phyloP scores from a whole-genome alignment of 2,797 vertebrate genomes.

The Iguana delicatissima region DNA sequence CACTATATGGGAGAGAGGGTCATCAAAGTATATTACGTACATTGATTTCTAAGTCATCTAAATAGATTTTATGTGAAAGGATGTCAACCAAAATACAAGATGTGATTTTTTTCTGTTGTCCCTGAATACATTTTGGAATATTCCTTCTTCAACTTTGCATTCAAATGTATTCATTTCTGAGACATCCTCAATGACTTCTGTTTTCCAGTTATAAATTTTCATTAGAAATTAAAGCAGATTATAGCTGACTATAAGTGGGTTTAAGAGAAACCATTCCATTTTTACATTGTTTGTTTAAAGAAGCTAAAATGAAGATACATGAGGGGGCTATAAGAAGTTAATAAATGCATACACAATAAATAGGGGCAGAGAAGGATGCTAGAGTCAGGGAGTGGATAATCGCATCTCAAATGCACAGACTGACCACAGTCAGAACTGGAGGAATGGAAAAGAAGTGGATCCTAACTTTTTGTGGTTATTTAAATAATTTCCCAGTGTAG shows the following conservation, averaged over 20 bases:
- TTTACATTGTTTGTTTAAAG: slow-evolving; percentile 14
- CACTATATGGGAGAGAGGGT: neutral
- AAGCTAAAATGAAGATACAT: neutral
- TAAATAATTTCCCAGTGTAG: no score
- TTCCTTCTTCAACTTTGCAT: slow-evolving; percentile 10
- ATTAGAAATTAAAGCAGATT: slow-evolving; percentile 27
- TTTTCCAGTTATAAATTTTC: neutral
- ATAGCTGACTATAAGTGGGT: neutral
- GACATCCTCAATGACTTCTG: neutral
- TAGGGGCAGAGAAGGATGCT: neutral
- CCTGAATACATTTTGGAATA: neutral
- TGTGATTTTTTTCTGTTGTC: neutral
- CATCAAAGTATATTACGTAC: neutral
- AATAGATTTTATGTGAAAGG: neutral
- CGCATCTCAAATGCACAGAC: neutral
- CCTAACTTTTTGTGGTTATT: no score
- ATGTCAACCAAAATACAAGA: neutral
- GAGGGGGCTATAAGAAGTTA: neutral
- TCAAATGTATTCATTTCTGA: slow-evolving; percentile 22
- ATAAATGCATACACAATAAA: neutral
- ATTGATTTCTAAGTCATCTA: neutral
- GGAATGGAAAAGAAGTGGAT: no score
- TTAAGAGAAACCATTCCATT: neutral
- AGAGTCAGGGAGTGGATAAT: neutral
- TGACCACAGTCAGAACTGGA: neutral